Evolutionary conservation across 2,888 invertebrate genomes (phyloP), one percentile per base, ranked within the genome.

Genomic region (Crematogaster levior): DNA sequence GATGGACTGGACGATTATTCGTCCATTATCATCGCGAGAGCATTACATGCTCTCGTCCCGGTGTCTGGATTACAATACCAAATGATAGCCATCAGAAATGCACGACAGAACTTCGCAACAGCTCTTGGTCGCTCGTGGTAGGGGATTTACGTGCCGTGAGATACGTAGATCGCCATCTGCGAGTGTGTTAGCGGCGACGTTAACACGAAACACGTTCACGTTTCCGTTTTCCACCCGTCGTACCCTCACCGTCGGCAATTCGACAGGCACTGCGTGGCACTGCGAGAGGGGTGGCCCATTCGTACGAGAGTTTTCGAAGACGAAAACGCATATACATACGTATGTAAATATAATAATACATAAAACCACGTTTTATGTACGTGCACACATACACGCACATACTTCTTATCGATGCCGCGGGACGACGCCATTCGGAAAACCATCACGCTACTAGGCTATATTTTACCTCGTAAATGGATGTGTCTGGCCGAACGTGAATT

Each of bases 211-310:
- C 58, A 60, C 77, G 63, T 68, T 60, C 53, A n/a, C 72, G 72
- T 48, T 73, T 66, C 53, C 66, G 81, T 51, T 58, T 65, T 43
- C 66, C 46, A 75, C 27, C 63, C 63, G 72, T 65, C 83, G 84
- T 43, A 56, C 72, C 72, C 53, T 30, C 53, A 37, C 74, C 72
- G 65, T 61, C 82, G 83, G 81, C 80, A 83, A 87, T 86, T 86
- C 82, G 70, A 77, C 87, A 87, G 90, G 90, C 81, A 89, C 90
- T 61, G 82, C 84, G 82, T 90, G 89, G 89, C 86, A 90, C 90
- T 73, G 83, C 24, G 56, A n/a, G 40, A 46, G 18, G 58, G 48
- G 24, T 15, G 24, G 37, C 15, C 63, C 60, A 72, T 61, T 61
- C 68, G 56, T 43, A n/a, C 53, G 56, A 65, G 40, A 80, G 63